phyloP scores from a whole-genome alignment of 2,113 vertebrate genomes.

The Centrocercus urophasianus region DNA sequence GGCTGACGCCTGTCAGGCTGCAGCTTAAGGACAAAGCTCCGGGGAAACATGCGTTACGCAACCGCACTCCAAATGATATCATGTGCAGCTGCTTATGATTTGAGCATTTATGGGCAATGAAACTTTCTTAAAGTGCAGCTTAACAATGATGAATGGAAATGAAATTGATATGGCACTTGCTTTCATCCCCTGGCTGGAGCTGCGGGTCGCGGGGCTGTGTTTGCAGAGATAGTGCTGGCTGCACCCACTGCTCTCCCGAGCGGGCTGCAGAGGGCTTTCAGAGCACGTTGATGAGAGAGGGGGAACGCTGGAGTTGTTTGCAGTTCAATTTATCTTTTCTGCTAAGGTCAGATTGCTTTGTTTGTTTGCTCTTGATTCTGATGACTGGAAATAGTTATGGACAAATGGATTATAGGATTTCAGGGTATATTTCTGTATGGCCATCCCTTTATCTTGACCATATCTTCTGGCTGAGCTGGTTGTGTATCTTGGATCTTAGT shows the following conservation, averaged over 20 bases:
- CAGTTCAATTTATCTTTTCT: slow-evolving; percentile 55
- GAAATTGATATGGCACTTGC: slow-evolving; percentile 40
- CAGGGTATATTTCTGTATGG: background rate
- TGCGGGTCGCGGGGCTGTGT: background rate
- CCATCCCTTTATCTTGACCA: background rate
- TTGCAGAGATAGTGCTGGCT: background rate
- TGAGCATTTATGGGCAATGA: slow-evolving; percentile 53
- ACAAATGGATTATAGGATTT: slow-evolving; percentile 39
- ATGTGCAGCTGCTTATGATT: slow-evolving; percentile 69
- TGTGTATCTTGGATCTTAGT: background rate
- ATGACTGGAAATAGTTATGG: slow-evolving; percentile 16
- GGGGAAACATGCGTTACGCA: slow-evolving; percentile 50
- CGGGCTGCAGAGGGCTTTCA: background rate
- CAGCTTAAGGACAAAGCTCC: slow-evolving; percentile 69
- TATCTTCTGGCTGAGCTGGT: background rate
- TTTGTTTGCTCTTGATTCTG: slow-evolving; percentile 35
- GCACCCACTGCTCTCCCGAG: fast-evolving
- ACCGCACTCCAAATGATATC: slow-evolving; percentile 60
- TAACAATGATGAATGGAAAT: slow-evolving; percentile 30
- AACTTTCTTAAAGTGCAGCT: slow-evolving; percentile 37
- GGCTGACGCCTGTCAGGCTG: slow-evolving; percentile 75
- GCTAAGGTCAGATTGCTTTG: slow-evolving; percentile 28
- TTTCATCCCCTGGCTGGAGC: background rate
- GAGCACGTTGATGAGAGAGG: slow-evolving; percentile 25
- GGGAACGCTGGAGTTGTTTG: slow-evolving; percentile 36